Evolutionary conservation across 2,797 vertebrate genomes (phyloP), one percentile per base, ranked within the genome.

Genomic region (Enteromius trimaculatus): DNA sequence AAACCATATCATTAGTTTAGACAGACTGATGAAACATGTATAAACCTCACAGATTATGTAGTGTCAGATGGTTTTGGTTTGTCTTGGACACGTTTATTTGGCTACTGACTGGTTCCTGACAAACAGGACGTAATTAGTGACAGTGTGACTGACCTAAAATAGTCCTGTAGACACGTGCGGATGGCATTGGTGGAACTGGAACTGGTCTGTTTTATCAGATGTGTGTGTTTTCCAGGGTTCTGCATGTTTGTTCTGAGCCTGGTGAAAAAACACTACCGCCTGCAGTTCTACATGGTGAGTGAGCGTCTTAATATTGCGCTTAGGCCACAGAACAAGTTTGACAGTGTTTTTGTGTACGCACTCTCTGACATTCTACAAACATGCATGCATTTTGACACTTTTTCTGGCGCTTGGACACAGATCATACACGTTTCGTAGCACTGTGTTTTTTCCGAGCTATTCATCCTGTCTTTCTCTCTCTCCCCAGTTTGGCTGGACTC

Each of bases 201-300:
- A 75, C 55, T 66, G 53, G 53, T 72, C 31, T 78, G 65, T 83
- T 66, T 84, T n/a, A 44, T 34, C 34, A 17, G 13, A 31, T 51
- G 49, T 51, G 49, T 81, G 16, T 80, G 13, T 87, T 39, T 87
- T 86, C 47, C 90, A 93, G 98, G 98, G 64, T 99, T 99, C 94
- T 99, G 98, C 93, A 99, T 99, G 98, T 99, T 99, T 87, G 98
- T 99, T 53, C 90, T 99, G 91, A 99, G 98, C 84, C 92, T 99
- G 93, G 98, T 99, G 93, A 99, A 99, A 95, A 99, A 99, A 80
- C 98, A 99, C 88, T 99, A 99, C 85, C 97, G 98, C 23, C 95
- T 99, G 62, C 98, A 99, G 91, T 99, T 99, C 91, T 99, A 99
- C 93, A 99, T 99, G 98, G 98, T 99, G 92, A 95, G 94, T 86